Percentiles rank a stretch among this genome's conserved stretches.
phyloP scores from a whole-genome alignment of 2,888 invertebrate genomes.

The Tetrapedia diversipes region DNA sequence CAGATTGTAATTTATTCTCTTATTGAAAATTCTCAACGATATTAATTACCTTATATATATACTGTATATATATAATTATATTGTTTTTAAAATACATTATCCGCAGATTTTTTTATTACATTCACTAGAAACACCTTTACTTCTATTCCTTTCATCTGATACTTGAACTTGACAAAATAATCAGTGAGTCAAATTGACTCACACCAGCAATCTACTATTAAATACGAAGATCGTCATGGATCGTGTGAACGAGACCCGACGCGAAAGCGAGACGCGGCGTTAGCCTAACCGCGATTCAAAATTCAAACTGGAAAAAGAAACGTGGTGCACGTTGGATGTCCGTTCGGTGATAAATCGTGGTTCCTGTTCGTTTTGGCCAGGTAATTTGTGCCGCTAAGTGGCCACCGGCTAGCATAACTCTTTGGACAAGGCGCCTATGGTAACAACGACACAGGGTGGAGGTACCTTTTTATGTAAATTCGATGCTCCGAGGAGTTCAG shows the following conservation, averaged over 20 bases:
- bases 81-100: too few relatives aligned
- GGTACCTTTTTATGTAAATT: conserved; percentile 67
- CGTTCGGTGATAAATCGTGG: conserved; percentile 63
- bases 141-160: too few relatives aligned
- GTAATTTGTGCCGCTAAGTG: conserved; percentile 78
- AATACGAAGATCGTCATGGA: not conserved
- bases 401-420: conserved; percentile 66
- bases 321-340: conserved; percentile 36
- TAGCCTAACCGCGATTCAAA: conserved; percentile 7
- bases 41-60: too few relatives aligned
- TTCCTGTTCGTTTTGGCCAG: conserved; percentile 66
- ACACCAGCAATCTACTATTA: too few relatives aligned
- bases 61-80: too few relatives aligned
- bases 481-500: conserved; percentile 45
- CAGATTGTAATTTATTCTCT: too few relatives aligned
- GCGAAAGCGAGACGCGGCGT: not conserved
- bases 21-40: too few relatives aligned
- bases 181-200: too few relatives aligned
- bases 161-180: too few relatives aligned
- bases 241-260: not conserved
- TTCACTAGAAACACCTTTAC: too few relatives aligned
- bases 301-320: conserved; percentile 35
- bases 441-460: conserved; percentile 65
- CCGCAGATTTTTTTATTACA: too few relatives aligned
- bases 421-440: conserved; percentile 52